Percentiles rank a stretch among this genome's conserved stretches.
Conservation (phyloP, 2,888 invertebrate species). For the Odontocolon sp. region DNA sequence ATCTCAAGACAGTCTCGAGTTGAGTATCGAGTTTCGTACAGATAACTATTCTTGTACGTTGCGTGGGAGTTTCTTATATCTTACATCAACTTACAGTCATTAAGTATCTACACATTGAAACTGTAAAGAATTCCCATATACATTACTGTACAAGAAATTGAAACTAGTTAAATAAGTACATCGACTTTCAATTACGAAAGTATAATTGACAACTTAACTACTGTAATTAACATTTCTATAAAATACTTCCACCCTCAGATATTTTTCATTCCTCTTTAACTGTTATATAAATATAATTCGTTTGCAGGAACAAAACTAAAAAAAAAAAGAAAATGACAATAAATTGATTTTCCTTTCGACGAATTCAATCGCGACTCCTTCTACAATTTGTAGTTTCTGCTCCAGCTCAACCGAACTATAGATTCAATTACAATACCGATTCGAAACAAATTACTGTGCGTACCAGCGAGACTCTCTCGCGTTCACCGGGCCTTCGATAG, state of each 20-base stretch:
- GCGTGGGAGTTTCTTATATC: conserved; percentile 30
- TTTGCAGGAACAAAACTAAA: not conserved
- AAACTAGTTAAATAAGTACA: too few relatives aligned
- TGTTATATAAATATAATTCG: not conserved
- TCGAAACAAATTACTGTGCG: conserved; percentile 73
- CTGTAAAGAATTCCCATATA: too few relatives aligned
- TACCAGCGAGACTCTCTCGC: conserved; percentile 51
- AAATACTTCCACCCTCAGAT: too few relatives aligned
- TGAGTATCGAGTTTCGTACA: conserved; percentile 45
- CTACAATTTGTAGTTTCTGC: not conserved
- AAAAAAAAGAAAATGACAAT: not conserved
- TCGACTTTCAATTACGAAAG: too few relatives aligned
- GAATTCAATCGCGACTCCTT: too few relatives aligned
- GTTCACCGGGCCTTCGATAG: conserved; percentile 24
- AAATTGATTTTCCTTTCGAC: too few relatives aligned
- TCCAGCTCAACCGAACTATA: conserved; percentile 39
- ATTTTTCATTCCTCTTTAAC: not conserved
- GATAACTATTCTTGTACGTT: not conserved
- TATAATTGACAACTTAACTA: too few relatives aligned
- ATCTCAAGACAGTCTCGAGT: conserved; percentile 17
- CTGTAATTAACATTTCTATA: too few relatives aligned
- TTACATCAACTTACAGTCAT: not conserved
- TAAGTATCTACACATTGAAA: too few relatives aligned
- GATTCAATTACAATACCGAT: conserved; percentile 72
- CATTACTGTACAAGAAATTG: too few relatives aligned